A percentile compares a stretch with the other conserved stretches of the same genome.
phyloP scores from a whole-genome alignment of 2,888 invertebrate species.

The Schizotus pectinicornis region DNA sequence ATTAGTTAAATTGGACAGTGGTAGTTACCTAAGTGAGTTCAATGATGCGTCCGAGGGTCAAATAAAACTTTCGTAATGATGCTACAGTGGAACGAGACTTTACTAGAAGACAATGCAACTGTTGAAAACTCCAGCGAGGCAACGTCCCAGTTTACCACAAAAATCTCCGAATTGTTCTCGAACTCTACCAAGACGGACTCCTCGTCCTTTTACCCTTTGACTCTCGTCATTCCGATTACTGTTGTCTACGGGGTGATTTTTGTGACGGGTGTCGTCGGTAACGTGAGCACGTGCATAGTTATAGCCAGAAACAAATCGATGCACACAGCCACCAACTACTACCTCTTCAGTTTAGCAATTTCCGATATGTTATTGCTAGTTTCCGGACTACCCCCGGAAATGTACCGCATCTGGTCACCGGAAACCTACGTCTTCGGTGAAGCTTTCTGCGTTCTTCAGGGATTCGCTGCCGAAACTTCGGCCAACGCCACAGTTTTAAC shows the following conservation, averaged over 20 bases:
- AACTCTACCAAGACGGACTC: too few species aligned
- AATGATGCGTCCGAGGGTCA: too few species aligned
- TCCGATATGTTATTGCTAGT: constrained; percentile 82
- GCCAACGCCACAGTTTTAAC: constrained; percentile 79
- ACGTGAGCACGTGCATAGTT: constrained; percentile 85
- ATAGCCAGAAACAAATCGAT: constrained; percentile 84
- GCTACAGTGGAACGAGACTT: too few species aligned
- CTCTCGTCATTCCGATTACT: constrained; percentile 74
- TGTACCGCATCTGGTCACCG: constrained; percentile 76
- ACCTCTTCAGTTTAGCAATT: constrained; percentile 83
- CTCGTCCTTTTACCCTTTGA: constrained; percentile 8
- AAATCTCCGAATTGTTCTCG: too few species aligned
- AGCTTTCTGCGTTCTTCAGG: constrained; percentile 77
- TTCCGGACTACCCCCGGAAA: constrained; percentile 83
- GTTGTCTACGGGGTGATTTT: constrained; percentile 77
- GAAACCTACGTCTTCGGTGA: constrained; percentile 82
- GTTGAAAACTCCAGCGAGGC: too few species aligned
- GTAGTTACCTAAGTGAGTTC: too few species aligned
- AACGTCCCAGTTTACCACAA: too few species aligned
- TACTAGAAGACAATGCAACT: too few species aligned
- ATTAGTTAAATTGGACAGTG: too few species aligned
- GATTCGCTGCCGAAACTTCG: constrained; percentile 79
- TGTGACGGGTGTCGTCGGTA: constrained; percentile 79
- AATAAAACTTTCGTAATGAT: too few species aligned
- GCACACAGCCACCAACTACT: constrained; percentile 83